Base-by-base conservation (phyloP, 2,797 vertebrate species). In the Anableps anableps region DNA sequence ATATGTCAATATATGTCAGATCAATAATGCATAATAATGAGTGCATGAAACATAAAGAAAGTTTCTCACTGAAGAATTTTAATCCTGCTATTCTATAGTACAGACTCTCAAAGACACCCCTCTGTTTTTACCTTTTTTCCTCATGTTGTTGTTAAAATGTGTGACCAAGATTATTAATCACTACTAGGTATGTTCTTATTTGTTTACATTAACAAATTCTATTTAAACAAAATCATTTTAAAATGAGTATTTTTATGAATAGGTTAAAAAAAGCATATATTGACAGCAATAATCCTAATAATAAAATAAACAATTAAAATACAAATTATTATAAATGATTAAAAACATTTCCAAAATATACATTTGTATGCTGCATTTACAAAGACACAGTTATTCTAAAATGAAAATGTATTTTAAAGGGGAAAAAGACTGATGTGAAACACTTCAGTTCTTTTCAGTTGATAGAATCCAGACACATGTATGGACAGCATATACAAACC, bases 401-500 rank as follows among this genome's bases (percentile, higher is more conserved):
- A 45, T 8, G 1, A 34, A 53, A 71, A 71, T 71, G 43, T 47
- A 29, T 9, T 13, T 55, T 29, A 75, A n/a, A 79, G 6, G 71
- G 43, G 7, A 62, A 38, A 71, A 29, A 48, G 72, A 36, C n/a
- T 72, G 66, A 53, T 75, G 55, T 83, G 74, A 89, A 74, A 85
- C 76, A 88, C 86, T 83, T 86, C 53, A 73, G 72, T 86, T 76
- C 80, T n/a, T 80, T 77, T 75, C 47, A 75, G 78, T 72, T 83
- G 78, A 86, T 75, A n/a, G 71, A 92, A 81, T 77, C 72, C 60
- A 79, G 72, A 64, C 75, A 81, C 84, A 90, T 83, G 75, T 78
- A 77, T 82, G 88, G 84, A 73, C 64, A 87, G 62, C 85, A 84
- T 81, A 81, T 47, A 68, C 75, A 83, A 87, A 82, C 80, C 88